Evolutionary conservation across 1,140 invertebrate species (phyloP), one percentile per base, ranked within the genome.

Genomic region (Dreissena rostriformis): DNA sequence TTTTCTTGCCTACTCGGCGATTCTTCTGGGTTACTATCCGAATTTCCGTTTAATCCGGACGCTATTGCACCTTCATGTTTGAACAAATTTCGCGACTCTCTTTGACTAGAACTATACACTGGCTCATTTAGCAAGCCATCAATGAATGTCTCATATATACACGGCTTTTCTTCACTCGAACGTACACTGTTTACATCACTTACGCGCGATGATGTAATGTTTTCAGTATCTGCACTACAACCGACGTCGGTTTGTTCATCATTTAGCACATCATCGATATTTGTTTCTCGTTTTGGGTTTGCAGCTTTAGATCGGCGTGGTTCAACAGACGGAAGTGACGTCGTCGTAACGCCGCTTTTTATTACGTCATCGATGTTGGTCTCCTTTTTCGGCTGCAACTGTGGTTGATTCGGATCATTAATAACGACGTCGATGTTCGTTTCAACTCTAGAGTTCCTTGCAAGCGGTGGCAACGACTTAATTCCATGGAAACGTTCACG

Each of bases 91-190:
- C 28, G 76, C 26, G 61, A 22, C 61, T 71, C 12, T 8, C 12
- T 53, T 66, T 82, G 71, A 82, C 80, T 82, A 82, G 71, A 82
- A 12, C 68, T 26, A 28, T 2, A 29, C n/a, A 53, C 52, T 19
- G 26, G 19, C 28, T 24, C 52, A 5, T 68, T 72, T 10, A 65
- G 51, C 24, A 82, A 75, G 53, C 67, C 61, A 52, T 82, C 80
- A 66, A 82, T 71, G 67, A 82, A 82, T 4, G 80, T 65, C 39
- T 82, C 80, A 68, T 82, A 82, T 67, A 63, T 76, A 4, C 63
- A 49, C n/a, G 74, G 19, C 22, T 10, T 57, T 22, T 55, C 24
- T 57, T 55, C 53, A 57, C 61, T 4, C 26, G 8, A 29, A 57
- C 12, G 55, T 14, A 55, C 72, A 8, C 14, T 22, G 29, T 74